Evolutionary conservation across 1,140 invertebrate genomes (phyloP), one percentile per base, ranked within the genome.

Genomic region (Teleopsis dalmanni): DNA sequence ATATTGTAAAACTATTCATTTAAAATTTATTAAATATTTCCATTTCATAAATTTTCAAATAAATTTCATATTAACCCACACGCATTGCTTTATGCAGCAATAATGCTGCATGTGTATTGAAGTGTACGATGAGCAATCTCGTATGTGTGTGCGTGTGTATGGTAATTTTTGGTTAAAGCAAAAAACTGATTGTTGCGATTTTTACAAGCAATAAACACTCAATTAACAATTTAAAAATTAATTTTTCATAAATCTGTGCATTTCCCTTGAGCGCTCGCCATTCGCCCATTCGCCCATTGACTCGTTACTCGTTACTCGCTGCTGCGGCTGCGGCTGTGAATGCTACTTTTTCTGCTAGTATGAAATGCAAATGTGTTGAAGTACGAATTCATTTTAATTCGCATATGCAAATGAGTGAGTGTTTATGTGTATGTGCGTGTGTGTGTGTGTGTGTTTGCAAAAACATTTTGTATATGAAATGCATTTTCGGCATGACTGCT

Each of bases 141-240:
- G n/a, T 9, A n/a, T 31, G 27, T n/a, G 27, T 9, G n/a, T 31
- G 7, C 27, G 7, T 31, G 27, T 9, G 7, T 31, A 9, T 31
- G 27, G 7, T 7, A 31, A 31, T n/a, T 31, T 31, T 31, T 31
- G n/a, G n/a, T 31, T 7, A 31, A 31, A 9, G 27, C 7, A 31
- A 7, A 9, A 7, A n/a, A 7, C 27, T n/a, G n/a, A 9, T 31
- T 29, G 33, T 22, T 34, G 44, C 33, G 31, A 41, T 40, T 51
- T 51, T 40, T 51, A 51, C 49, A 51, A 46, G 49, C 49, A 51
- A 66, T 66, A 66, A 66, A 66, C 63, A 66, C 63, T 66, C 63
- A 66, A 66, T 66, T 66, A 66, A 66, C 60, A 63, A 66, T 63
- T 66, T 66, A 53, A 57, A 60, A 52, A 50, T 50, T 50, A 50